Percentiles rank a stretch among this genome's conserved stretches.
Conservation (phyloP, 2,113 vertebrate species). For the Salvelinus fontinalis region DNA sequence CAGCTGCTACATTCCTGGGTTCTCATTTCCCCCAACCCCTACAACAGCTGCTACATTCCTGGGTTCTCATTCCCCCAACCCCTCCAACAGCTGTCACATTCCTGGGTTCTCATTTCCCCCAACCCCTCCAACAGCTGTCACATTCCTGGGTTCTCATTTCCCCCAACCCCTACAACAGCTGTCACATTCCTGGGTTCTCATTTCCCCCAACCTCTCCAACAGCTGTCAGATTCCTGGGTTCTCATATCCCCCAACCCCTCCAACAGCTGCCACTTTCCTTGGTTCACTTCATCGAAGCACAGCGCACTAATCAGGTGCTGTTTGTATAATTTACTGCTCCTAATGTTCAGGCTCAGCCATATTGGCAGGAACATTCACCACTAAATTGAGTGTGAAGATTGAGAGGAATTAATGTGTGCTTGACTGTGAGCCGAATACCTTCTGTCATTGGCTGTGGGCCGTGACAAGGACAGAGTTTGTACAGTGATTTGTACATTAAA, state of each 20-base stretch:
- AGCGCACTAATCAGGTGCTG: slow-evolving; percentile 65
- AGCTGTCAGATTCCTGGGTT: slow-evolving; percentile 41
- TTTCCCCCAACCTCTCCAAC: slow-evolving; percentile 42
- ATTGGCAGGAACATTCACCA: slow-evolving; percentile 74
- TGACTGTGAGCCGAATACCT: slow-evolving; percentile 66
- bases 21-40: slow-evolving; percentile 15
- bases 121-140: background rate
- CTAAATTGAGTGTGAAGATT: slow-evolving; percentile 80
- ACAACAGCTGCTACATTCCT: slow-evolving; percentile 47
- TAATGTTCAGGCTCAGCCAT: slow-evolving; percentile 70
- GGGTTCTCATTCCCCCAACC: slow-evolving; percentile 31
- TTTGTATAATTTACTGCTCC: slow-evolving; percentile 74
- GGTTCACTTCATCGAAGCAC: slow-evolving; percentile 51
- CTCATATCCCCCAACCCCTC: slow-evolving; percentile 24
- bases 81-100: slow-evolving; percentile 46
- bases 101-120: slow-evolving; percentile 40
- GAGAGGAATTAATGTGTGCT: slow-evolving; percentile 76
- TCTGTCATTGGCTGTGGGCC: slow-evolving; percentile 49
- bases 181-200: slow-evolving; percentile 38
- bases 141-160: background rate
- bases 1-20: slow-evolving; percentile 44
- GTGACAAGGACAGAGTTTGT: slow-evolving; percentile 64
- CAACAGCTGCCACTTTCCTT: slow-evolving; percentile 46
- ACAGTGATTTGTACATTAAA: slow-evolving; percentile 70
- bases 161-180: slow-evolving; percentile 35